Conservation (phyloP, 2,113 vertebrate species). For the Nesogale talazaci region DNA sequence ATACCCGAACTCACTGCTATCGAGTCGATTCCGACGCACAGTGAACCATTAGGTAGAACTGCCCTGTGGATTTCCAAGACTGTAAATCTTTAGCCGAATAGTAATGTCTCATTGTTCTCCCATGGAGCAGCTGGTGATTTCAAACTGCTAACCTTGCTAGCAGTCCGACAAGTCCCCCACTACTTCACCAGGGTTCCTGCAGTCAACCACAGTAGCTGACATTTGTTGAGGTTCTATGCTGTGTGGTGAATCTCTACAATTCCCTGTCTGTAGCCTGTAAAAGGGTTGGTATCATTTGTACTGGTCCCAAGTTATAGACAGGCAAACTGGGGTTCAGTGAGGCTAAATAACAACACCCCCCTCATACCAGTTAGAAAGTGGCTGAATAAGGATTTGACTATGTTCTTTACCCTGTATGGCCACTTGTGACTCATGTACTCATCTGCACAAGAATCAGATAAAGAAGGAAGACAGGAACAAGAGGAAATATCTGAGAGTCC, state of each 20-base stretch:
- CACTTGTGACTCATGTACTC: not conserved
- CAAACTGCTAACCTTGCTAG: too few species aligned
- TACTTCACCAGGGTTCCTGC: too few species aligned
- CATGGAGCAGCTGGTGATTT: too few species aligned
- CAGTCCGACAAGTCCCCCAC: too few species aligned
- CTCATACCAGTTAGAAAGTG: constrained; percentile 14
- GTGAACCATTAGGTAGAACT: too few species aligned
- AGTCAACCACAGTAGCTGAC: not conserved
- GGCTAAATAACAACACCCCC: not conserved
- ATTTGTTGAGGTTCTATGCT: constrained; percentile 11
- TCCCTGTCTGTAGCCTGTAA: not conserved
- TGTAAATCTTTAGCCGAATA: too few species aligned
- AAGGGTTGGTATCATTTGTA: not conserved
- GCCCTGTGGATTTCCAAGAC: too few species aligned
- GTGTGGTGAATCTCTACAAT: constrained; percentile 39
- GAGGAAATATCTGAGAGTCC: constrained; percentile 39
- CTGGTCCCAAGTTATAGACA: not conserved
- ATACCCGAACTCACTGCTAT: not conserved
- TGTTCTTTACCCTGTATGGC: constrained; percentile 7
- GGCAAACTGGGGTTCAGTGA: constrained; percentile 42
- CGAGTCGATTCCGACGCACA: too few species aligned
- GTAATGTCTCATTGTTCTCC: too few species aligned
- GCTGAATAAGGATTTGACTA: constrained; percentile 45
- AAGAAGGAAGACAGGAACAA: not conserved
- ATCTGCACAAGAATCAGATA: constrained; percentile 31